Conservation (phyloP, 1,140 invertebrate species). For the Thereuonema tuberculata region DNA sequence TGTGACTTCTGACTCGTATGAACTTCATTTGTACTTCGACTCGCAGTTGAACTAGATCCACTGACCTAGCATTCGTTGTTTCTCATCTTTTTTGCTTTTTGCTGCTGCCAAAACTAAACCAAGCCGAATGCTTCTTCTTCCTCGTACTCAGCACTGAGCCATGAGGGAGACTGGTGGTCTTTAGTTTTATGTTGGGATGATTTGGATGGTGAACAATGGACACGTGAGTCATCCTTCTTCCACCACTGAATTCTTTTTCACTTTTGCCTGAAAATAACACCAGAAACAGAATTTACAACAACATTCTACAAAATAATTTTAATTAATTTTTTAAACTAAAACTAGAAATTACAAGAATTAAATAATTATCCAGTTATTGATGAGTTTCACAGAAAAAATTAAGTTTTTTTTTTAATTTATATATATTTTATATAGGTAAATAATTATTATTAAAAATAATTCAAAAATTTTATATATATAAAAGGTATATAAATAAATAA, state of each 20-base stretch:
- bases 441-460: too few species aligned
- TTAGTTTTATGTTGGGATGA: neutral
- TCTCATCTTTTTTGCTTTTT: slow-evolving; percentile 20
- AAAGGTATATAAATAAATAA: too few species aligned
- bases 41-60: too few species aligned
- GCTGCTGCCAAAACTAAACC: slow-evolving; percentile 22
- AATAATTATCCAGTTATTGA: slow-evolving; percentile 18
- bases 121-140: slow-evolving; percentile 20
- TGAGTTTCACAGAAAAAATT: slow-evolving; percentile 16
- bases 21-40: too few species aligned
- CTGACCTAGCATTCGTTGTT: too few species aligned
- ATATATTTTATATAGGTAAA: too few species aligned
- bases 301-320: neutral
- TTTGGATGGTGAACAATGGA: neutral
- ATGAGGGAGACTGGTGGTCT: slow-evolving; percentile 20
- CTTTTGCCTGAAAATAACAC: neutral
- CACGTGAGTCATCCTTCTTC: neutral
- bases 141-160: slow-evolving; percentile 17
- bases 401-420: slow-evolving; percentile 20
- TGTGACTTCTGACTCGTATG: too few species aligned
- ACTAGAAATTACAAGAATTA: slow-evolving; percentile 19
- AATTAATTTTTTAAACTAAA: too few species aligned
- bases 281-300: neutral
- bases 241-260: neutral
- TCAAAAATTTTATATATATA: too few species aligned